Percentiles rank a stretch among this genome's conserved stretches.
Conservation (phyloP, 2,113 vertebrate species). For the Nematolebias whitei region DNA sequence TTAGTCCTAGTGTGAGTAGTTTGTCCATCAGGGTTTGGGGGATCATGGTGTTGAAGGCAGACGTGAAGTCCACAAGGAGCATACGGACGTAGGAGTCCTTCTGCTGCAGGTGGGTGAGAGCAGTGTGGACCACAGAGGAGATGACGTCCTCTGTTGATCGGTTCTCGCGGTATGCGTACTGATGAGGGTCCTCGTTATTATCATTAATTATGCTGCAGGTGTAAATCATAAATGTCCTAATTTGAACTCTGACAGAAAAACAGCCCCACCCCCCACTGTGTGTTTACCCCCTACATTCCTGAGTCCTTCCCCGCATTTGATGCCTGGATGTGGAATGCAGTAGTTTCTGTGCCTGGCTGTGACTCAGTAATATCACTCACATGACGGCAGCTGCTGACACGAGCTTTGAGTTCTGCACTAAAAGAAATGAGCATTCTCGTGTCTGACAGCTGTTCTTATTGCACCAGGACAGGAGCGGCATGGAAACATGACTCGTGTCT, state of each 20-base stretch:
- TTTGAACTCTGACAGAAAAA: background rate
- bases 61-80: too few relatives aligned
- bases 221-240: too few relatives aligned
- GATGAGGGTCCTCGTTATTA: too few relatives aligned
- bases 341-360: constrained; percentile 60
- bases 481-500: constrained; percentile 86
- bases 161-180: too few relatives aligned
- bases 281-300: constrained; percentile 6
- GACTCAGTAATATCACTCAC: constrained; percentile 69
- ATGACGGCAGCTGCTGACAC: constrained; percentile 52
- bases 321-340: constrained; percentile 65
- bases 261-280: background rate
- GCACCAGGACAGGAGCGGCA: constrained; percentile 83
- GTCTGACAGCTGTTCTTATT: constrained; percentile 18
- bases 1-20: too few relatives aligned
- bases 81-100: too few relatives aligned
- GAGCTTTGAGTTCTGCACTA: constrained; percentile 4
- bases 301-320: constrained; percentile 49
- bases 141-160: too few relatives aligned
- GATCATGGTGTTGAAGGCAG: too few relatives aligned
- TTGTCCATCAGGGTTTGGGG: too few relatives aligned
- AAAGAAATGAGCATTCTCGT: background rate
- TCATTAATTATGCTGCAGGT: background rate
- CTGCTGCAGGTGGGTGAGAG: too few relatives aligned
- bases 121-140: too few relatives aligned